Evolutionary conservation across 23 tunicate genomes (phyloP).

Genomic region (Styela clava): DNA sequence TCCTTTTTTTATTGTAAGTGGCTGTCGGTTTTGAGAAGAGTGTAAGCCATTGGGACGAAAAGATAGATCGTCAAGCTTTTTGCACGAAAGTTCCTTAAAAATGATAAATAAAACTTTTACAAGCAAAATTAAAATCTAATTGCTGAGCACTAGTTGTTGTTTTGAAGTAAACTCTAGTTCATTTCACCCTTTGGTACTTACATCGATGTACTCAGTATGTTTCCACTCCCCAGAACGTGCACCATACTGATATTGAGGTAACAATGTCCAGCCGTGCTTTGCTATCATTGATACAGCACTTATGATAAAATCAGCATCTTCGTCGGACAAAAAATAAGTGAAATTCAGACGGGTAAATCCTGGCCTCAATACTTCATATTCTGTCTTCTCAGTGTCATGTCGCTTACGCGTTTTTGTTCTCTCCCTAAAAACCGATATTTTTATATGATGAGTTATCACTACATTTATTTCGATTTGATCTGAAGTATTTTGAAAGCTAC

Average conservation of each 20-base stretch:
- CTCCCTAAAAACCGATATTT: too few species aligned
- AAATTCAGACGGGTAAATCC: constrained; percentile 87
- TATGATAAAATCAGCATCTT: constrained; percentile 56
- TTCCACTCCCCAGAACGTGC: constrained; percentile 95
- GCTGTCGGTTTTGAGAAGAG: background rate
- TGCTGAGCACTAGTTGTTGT: too few species aligned
- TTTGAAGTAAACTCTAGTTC: too few species aligned
- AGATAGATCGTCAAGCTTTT: background rate
- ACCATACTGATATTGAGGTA: constrained; percentile 85
- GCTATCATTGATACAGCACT: constrained; percentile 87
- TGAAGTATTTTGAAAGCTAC: too few species aligned
- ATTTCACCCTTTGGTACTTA: too few species aligned
- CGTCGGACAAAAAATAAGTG: constrained; percentile 64
- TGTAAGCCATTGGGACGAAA: background rate
- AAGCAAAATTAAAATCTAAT: too few species aligned
- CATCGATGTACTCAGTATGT: constrained; percentile 52
- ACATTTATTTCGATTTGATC: too few species aligned
- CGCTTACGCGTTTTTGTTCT: constrained; percentile 69
- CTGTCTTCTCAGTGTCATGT: constrained; percentile 59
- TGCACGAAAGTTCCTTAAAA: background rate
- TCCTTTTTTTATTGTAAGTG: background rate
- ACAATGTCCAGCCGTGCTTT: constrained; percentile 65
- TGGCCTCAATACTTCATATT: constrained; percentile 82
- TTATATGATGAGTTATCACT: too few species aligned
- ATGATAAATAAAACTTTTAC: too few species aligned